Conservation (phyloP, 1,140 invertebrate species). For the Drosophila pruinosa region DNA sequence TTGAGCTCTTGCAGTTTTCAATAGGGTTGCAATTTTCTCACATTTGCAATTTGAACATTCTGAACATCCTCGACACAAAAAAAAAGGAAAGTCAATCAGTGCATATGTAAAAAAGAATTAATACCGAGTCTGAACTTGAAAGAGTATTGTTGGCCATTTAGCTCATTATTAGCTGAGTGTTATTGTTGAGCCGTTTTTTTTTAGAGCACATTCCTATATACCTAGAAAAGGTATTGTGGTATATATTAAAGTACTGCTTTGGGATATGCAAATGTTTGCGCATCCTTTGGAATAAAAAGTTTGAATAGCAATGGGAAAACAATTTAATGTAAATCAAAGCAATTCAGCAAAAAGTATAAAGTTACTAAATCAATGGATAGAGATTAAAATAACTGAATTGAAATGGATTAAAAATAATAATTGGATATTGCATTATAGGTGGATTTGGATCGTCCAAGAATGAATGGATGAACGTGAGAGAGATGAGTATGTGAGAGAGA, state of each 20-base stretch:
- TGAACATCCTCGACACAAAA: conserved; percentile 14
- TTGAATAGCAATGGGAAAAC: too few species aligned
- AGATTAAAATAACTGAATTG: too few species aligned
- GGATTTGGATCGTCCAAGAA: too few species aligned
- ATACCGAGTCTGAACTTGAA: conserved; percentile 15
- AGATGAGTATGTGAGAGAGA: too few species aligned
- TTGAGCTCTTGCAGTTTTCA: conserved; percentile 16
- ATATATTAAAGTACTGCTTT: conserved; percentile 21
- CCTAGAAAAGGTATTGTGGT: neutral
- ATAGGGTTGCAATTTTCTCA: conserved; percentile 51
- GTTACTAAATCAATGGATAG: too few species aligned
- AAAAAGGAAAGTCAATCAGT: conserved; percentile 18
- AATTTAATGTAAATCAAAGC: too few species aligned
- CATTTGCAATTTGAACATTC: conserved; percentile 18
- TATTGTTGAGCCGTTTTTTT: conserved; percentile 31
- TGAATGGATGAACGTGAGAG: too few species aligned
- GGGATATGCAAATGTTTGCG: conserved; percentile 27
- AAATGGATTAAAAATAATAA: too few species aligned
- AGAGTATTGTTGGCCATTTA: conserved; percentile 27
- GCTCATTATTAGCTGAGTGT: conserved; percentile 32
- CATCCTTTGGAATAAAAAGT: too few species aligned
- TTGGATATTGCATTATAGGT: too few species aligned
- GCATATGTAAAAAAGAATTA: conserved; percentile 10
- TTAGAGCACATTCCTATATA: too few species aligned
- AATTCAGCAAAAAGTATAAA: too few species aligned